Evolutionary conservation across 2,113 vertebrate genomes (phyloP).

Genomic region (Lampris incognitus): DNA sequence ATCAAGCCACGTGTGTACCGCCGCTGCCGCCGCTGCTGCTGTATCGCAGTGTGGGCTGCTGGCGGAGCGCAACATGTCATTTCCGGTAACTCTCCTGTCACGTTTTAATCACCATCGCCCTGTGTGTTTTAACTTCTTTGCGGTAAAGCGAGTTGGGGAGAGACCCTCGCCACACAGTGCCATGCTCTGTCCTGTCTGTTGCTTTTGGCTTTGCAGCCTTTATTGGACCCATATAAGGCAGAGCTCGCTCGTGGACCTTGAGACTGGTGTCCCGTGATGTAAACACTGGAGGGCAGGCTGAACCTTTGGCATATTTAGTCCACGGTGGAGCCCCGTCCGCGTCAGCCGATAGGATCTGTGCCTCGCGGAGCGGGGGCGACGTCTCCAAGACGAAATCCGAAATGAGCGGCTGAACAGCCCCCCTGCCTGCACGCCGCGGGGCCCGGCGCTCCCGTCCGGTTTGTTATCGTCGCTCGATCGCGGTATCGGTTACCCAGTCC

Average conservation of each 20-base stretch:
- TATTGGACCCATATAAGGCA: conserved; percentile 60
- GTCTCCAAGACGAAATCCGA: background rate
- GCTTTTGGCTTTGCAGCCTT: conserved; percentile 13
- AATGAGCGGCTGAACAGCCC: background rate
- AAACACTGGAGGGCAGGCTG: conserved; percentile 20
- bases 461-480: conserved; percentile 57
- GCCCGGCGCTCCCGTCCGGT: conserved; percentile 14
- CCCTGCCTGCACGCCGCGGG: background rate
- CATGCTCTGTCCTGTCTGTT: conserved; percentile 18
- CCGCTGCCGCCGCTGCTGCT: no score
- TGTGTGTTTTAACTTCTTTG: no score
- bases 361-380: background rate
- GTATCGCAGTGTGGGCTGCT: background rate
- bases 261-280: conserved; percentile 52
- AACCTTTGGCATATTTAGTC: conserved; percentile 27
- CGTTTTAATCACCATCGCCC: no score
- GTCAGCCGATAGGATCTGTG: conserved; percentile 6
- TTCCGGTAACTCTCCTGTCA: no score
- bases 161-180: no score
- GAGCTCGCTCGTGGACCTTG: conserved; percentile 60
- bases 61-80: background rate
- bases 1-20: background rate
- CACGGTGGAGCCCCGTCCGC: conserved; percentile 9
- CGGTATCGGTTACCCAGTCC: conserved; percentile 79
- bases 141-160: no score